Conservation (phyloP, 1,140 invertebrate genomes). For the Pinna nobilis region DNA sequence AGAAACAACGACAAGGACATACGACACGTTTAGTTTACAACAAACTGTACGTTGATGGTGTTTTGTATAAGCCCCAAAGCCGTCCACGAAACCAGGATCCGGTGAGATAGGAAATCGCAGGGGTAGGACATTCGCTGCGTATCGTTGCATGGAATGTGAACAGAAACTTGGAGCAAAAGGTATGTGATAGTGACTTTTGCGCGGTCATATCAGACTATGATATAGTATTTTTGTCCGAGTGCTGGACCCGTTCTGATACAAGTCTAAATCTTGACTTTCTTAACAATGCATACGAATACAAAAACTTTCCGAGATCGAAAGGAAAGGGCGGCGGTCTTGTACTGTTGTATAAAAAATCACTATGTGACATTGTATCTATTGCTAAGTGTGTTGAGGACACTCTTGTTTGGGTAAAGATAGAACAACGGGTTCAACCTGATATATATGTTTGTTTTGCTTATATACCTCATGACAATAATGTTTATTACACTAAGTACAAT, state of each 20-base stretch:
- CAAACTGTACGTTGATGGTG: too few relatives aligned
- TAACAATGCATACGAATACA: not conserved
- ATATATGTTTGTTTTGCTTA: not conserved
- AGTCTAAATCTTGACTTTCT: not conserved
- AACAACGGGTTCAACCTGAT: not conserved
- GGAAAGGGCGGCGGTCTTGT: not conserved
- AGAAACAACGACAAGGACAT: not conserved
- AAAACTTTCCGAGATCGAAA: not conserved
- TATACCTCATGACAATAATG: not conserved
- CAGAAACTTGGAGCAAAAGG: not conserved
- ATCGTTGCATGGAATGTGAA: constrained; percentile 1
- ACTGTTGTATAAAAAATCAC: not conserved
- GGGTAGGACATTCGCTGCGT: not conserved
- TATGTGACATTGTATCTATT: not conserved
- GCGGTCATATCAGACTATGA: not conserved
- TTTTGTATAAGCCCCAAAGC: too few relatives aligned
- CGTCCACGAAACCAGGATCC: too few relatives aligned
- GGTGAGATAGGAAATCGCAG: not conserved
- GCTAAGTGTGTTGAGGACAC: not conserved
- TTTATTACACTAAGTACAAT: not conserved
- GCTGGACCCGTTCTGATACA: not conserved
- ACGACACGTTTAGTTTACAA: too few relatives aligned
- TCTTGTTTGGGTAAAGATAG: not conserved
- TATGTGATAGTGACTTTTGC: not conserved
- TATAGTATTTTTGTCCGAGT: not conserved